Base-by-base conservation (phyloP, 2,888 invertebrate species). In the Rhagophthalmus giganteus region DNA sequence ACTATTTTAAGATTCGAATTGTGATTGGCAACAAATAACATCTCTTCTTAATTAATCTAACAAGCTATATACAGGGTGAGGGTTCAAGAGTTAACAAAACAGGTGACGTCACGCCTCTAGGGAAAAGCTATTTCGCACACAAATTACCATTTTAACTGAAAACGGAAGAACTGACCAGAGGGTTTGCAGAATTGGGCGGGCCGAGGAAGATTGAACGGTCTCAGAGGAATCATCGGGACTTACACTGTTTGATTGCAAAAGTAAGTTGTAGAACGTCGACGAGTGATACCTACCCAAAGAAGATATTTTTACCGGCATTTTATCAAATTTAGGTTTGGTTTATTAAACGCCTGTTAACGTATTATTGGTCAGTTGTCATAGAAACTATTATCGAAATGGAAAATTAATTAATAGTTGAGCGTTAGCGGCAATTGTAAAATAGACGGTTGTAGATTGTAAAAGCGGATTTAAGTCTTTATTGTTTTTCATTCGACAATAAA, bases 121-220 rank as follows among this genome's bases (percentile, higher is more conserved):
- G 67, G 71, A 65, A 60, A 49, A 55, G 59, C 62, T 62, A 65
- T 66, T 64, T 67, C 65, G 59, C 73, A 73, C 72, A 74, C 70
- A 74, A 74, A 74, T 75, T 74, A 74, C 74, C 74, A 74, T 72
- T 72, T 75, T 74, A 75, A 73, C 72, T 64, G 67, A 66, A 68
- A 68, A 66, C 68, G 61, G 62, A 66, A 67, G 67, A 66, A 62
- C 66, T 68, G 69, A 66, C 72, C 68, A 63, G 62, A 68, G 71
- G 70, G 69, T 63, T 64, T 67, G 61, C 64, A 56, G 65, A 66
- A 61, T 58, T 66, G 70, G 71, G 70, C 70, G 69, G 54, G 55
- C 60, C 65, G 62, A 68, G 63, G 68, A 75, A 75, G 75, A 75
- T 75, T 72, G 74, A 75, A 71, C 61, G 69, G 60, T 73, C 75